phyloP scores from a whole-genome alignment of 2,113 vertebrate genomes.

The Notarius quadriscutis region DNA sequence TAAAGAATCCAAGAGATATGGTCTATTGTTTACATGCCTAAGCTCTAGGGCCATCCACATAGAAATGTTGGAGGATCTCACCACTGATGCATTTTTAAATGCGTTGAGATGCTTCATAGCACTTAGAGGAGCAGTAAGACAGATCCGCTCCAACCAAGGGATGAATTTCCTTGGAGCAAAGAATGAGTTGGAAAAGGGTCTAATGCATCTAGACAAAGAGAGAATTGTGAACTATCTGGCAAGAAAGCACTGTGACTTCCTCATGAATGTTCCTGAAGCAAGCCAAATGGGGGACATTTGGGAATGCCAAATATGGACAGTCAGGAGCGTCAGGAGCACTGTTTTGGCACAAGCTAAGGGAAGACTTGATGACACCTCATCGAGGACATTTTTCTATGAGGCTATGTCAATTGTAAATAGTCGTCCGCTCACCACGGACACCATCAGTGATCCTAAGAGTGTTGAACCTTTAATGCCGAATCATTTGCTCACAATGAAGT shows the following conservation, averaged over 20 bases:
- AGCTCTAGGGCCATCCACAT: slow-evolving; percentile 26
- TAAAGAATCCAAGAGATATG: slow-evolving; percentile 28
- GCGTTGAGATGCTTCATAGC: slow-evolving; percentile 33
- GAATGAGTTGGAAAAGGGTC: too few species aligned
- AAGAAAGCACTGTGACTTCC: too few species aligned
- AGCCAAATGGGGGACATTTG: neutral
- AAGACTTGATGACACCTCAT: too few species aligned
- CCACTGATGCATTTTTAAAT: slow-evolving; percentile 31
- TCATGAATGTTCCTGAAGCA: neutral
- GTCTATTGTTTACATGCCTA: slow-evolving; percentile 37
- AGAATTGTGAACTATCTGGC: too few species aligned
- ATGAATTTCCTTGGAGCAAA: slow-evolving; percentile 32
- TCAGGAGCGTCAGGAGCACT: too few species aligned
- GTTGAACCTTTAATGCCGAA: neutral
- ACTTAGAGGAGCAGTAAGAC: slow-evolving; percentile 10
- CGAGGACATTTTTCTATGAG: too few species aligned
- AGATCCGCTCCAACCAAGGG: slow-evolving; percentile 34
- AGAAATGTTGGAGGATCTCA: slow-evolving; percentile 29
- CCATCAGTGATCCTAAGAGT: neutral
- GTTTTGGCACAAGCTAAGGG: too few species aligned
- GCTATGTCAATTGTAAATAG: too few species aligned
- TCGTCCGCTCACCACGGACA: neutral
- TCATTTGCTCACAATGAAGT: neutral
- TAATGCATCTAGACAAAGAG: too few species aligned
- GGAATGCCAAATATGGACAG: neutral